Evolutionary conservation across 2,113 vertebrate genomes (phyloP).

Genomic region (Procavia capensis): DNA sequence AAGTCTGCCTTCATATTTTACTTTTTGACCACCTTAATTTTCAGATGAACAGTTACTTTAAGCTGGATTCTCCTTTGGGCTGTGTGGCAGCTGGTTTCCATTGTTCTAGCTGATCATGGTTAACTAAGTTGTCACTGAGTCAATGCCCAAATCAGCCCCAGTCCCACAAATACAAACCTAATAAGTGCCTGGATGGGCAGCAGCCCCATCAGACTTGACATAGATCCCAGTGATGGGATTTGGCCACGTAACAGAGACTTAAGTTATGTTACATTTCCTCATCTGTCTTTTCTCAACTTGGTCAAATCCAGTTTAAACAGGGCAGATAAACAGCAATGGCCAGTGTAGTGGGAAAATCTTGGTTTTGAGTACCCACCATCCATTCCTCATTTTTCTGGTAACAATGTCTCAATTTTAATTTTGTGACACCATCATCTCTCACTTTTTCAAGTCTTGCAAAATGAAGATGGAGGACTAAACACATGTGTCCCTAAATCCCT

Average conservation of each 20-base stretch:
- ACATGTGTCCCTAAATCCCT: no score
- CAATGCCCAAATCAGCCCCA: not conserved
- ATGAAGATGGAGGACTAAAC: no score
- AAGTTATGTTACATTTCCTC: not conserved
- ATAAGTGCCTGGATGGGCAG: not conserved
- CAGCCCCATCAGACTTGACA: not conserved
- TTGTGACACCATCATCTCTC: not conserved
- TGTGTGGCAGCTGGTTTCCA: not conserved
- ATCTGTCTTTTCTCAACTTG: not conserved
- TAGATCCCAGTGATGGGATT: not conserved
- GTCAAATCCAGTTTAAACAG: not conserved
- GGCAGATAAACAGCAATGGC: not conserved
- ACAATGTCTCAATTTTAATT: no score
- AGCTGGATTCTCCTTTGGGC: not conserved
- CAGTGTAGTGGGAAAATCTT: not conserved
- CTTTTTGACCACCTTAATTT: not conserved
- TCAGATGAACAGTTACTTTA: not conserved
- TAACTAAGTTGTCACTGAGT: not conserved
- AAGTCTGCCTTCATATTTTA: not conserved
- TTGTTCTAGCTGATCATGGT: not conserved
- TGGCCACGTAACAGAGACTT: not conserved
- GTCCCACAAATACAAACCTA: not conserved
- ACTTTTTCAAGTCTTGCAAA: not conserved
- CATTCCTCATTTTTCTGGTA: not conserved
- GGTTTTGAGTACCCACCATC: not conserved